Evolutionary conservation across 2,888 invertebrate genomes (phyloP).

Genomic region (Polymixis flavicincta): DNA sequence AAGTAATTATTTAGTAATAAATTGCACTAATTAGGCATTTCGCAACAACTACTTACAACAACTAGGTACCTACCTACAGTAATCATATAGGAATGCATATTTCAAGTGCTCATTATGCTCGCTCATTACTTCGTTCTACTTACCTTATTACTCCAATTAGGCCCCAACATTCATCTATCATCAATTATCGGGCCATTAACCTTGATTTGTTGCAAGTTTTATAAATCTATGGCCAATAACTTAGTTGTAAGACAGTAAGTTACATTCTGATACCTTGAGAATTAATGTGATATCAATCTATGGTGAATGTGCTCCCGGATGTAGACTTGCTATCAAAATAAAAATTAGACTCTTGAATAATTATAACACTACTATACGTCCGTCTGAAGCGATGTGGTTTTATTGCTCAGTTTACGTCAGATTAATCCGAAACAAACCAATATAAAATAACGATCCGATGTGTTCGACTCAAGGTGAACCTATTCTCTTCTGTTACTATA

Average conservation of each 20-base stretch:
- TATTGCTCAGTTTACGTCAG: slow-evolving; percentile 59
- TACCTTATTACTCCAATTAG: slow-evolving; percentile 59
- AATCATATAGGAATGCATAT: slow-evolving; percentile 49
- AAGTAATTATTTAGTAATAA: slow-evolving; percentile 36
- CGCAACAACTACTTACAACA: slow-evolving; percentile 35
- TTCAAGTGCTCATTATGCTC: slow-evolving; percentile 56
- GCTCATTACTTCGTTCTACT: slow-evolving; percentile 55
- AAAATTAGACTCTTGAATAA: slow-evolving; percentile 62
- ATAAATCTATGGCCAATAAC: slow-evolving; percentile 57
- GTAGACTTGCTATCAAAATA: slow-evolving; percentile 57
- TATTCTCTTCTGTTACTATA: slow-evolving; percentile 35
- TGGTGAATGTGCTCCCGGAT: slow-evolving; percentile 64
- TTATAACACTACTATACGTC: slow-evolving; percentile 60
- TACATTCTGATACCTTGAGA: slow-evolving; percentile 53
- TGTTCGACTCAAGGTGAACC: slow-evolving; percentile 49
- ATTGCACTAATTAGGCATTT: slow-evolving; percentile 48
- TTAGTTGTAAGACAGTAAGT: slow-evolving; percentile 45
- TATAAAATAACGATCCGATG: slow-evolving; percentile 60
- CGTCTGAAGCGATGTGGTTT: slow-evolving; percentile 50
- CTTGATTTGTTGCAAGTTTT: slow-evolving; percentile 61
- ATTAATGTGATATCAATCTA: slow-evolving; percentile 58
- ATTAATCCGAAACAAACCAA: slow-evolving; percentile 62
- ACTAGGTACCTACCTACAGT: slow-evolving; percentile 14
- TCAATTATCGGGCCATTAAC: slow-evolving; percentile 64
- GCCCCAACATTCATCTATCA: slow-evolving; percentile 48